These are phyloP conservation scores for Vanessa tameamea DNA, from an alignment of 1,140 invertebrate species.

Conservation along the genomic window DNA sequence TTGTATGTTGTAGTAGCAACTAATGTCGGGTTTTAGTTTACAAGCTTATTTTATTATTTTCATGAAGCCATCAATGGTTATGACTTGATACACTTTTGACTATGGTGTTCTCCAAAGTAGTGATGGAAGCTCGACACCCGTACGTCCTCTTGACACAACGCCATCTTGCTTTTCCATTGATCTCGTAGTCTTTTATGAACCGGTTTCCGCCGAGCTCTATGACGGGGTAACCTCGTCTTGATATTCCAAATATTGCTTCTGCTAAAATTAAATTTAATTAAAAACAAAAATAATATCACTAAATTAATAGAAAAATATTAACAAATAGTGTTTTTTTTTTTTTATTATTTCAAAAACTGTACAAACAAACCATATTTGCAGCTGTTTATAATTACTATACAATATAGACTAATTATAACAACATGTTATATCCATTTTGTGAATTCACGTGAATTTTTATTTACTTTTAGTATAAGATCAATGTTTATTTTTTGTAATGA, in stretches of 20 bases:
- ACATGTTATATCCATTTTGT: background rate
- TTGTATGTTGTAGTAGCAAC: too few species aligned
- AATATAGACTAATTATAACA: background rate
- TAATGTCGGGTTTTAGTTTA: too few species aligned
- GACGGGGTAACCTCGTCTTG: slow-evolving; percentile 19
- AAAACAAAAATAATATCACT: background rate
- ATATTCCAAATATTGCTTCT: slow-evolving; percentile 26
- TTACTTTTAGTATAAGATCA: too few species aligned
- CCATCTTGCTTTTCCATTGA: slow-evolving; percentile 38
- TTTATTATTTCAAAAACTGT: too few species aligned
- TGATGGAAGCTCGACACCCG: slow-evolving; percentile 39
- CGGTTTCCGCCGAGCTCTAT: slow-evolving; percentile 9
- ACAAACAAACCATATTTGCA: too few species aligned
- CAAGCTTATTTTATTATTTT: too few species aligned
- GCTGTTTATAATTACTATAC: background rate
- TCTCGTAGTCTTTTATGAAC: slow-evolving; percentile 35
- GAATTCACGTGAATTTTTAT: too few species aligned
- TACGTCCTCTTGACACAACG: slow-evolving; percentile 38
- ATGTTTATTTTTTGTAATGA: too few species aligned
- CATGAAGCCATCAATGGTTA: slow-evolving; percentile 19
- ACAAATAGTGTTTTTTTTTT: too few species aligned
- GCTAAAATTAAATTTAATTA: background rate
- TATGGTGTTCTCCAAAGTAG: slow-evolving; percentile 41
- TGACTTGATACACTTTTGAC: slow-evolving; percentile 29
- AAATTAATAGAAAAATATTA: too few species aligned